Evolutionary conservation across 2,888 invertebrate genomes (phyloP).

Genomic region (Bombyx huttoni): DNA sequence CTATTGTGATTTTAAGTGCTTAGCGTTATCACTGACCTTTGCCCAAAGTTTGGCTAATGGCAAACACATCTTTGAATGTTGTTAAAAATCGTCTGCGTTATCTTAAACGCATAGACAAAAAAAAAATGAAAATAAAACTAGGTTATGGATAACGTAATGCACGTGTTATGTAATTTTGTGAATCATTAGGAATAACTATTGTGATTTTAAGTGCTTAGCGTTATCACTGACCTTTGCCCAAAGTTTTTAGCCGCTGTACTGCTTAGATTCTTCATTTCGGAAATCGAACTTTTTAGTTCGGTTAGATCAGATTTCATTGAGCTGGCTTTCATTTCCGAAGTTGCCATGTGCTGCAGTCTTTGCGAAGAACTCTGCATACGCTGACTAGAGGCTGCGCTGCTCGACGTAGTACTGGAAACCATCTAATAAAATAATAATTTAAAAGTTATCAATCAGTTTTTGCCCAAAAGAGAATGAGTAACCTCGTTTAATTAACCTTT

Average conservation of each 20-base stretch:
- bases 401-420: constrained; percentile 73
- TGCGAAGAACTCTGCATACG: constrained; percentile 73
- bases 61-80: constrained; percentile 27
- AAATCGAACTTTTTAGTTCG: constrained; percentile 86
- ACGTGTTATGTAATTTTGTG: constrained; percentile 15
- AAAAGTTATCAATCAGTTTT: neutral
- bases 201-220: constrained; percentile 4
- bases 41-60: constrained; percentile 49
- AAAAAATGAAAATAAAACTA: constrained; percentile 29
- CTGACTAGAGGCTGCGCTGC: constrained; percentile 73
- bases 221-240: constrained; percentile 48
- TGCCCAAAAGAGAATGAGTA: neutral
- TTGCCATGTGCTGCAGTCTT: constrained; percentile 64
- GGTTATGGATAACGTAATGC: constrained; percentile 14
- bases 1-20: constrained; percentile 4
- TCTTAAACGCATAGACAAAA: constrained; percentile 30
- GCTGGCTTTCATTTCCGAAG: constrained; percentile 85
- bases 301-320: constrained; percentile 85
- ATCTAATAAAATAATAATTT: constrained; percentile 28
- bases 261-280: constrained; percentile 86
- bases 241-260: constrained; percentile 56
- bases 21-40: constrained; percentile 37
- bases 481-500: neutral
- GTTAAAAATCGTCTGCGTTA: constrained; percentile 25
- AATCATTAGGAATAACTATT: constrained; percentile 9